These are phyloP conservation scores for Ernsta delagoae DNA, from an alignment of 2,888 invertebrate species.

Conservation along the genomic window DNA sequence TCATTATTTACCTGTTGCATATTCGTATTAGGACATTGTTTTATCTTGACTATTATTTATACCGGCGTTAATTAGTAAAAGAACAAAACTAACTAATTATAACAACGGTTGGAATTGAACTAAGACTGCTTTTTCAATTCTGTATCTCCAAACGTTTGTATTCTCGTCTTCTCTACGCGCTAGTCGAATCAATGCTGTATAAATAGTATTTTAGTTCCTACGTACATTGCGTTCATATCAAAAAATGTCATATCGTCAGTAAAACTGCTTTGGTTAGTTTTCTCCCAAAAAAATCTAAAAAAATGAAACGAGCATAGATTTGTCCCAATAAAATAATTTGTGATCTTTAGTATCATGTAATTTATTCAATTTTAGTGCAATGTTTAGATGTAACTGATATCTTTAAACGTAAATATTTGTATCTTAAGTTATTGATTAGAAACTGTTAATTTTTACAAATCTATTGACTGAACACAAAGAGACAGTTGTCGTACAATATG, in stretches of 20 bases:
- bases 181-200: conserved; percentile 48
- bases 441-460: conserved; percentile 72
- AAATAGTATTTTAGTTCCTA: conserved; percentile 36
- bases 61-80: conserved; percentile 53
- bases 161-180: conserved; percentile 51
- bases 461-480: conserved; percentile 75
- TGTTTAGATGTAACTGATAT: conserved; percentile 78
- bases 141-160: conserved; percentile 55
- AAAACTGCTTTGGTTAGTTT: conserved; percentile 35
- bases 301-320: conserved; percentile 40
- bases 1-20: conserved; percentile 66
- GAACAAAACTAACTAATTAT: conserved; percentile 44
- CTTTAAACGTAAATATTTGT: conserved; percentile 55
- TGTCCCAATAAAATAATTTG: conserved; percentile 39
- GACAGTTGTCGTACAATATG: conserved; percentile 67
- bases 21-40: conserved; percentile 45
- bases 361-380: conserved; percentile 84
- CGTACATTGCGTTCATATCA: conserved; percentile 25
- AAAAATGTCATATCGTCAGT: conserved; percentile 33
- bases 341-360: conserved; percentile 76
- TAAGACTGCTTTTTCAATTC: conserved; percentile 76
- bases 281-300: conserved; percentile 48
- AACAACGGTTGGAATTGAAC: conserved; percentile 78
- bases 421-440: conserved; percentile 67
- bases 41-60: conserved; percentile 54